phyloP scores from a whole-genome alignment of 2,113 vertebrate species.

The Cariama cristata region DNA sequence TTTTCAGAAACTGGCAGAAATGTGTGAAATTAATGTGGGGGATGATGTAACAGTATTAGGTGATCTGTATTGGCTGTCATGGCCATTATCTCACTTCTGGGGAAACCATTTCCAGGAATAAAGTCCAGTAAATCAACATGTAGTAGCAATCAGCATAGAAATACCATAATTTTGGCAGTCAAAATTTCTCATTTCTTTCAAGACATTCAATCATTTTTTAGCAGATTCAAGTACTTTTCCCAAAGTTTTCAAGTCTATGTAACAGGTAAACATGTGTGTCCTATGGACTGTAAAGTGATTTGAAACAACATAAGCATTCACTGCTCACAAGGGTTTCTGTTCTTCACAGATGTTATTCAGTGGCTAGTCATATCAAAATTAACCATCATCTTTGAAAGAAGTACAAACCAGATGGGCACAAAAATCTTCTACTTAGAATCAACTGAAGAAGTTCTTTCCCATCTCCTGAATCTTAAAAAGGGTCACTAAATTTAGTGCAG shows the following conservation, averaged over 20 bases:
- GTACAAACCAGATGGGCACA: not conserved
- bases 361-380: not conserved
- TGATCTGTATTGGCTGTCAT: not conserved
- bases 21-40: not conserved
- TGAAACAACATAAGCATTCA: not conserved
- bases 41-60: not conserved
- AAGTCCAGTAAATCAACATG: not conserved
- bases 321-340: not conserved
- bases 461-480: not conserved
- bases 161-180: not conserved
- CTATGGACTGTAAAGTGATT: not conserved
- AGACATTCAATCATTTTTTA: not conserved
- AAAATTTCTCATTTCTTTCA: not conserved
- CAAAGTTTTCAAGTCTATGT: not conserved
- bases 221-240: not conserved
- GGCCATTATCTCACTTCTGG: not conserved
- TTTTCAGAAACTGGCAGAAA: conserved; percentile 4
- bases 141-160: not conserved
- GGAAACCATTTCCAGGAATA: conserved; percentile 18
- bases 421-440: not conserved
- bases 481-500: not conserved
- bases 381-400: not conserved
- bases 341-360: not conserved
- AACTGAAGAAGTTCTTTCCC: not conserved
- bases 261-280: not conserved